Conservation (phyloP, 2,888 invertebrate genomes). For the Panzeria rudis region DNA sequence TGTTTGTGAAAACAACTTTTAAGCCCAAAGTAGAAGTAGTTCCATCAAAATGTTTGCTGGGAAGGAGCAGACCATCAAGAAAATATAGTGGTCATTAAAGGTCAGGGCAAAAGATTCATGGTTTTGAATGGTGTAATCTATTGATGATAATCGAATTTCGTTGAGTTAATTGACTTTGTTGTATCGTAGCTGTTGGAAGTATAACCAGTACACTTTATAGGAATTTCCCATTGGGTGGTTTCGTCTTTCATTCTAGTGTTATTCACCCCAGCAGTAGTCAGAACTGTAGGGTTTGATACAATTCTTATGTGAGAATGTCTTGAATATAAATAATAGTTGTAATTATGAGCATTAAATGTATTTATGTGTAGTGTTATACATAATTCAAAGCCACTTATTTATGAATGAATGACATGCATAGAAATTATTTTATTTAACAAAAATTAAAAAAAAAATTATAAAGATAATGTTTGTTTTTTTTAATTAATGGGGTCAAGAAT, state of each 20-base stretch:
- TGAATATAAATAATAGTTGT: constrained; percentile 36
- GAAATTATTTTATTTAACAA: constrained; percentile 35
- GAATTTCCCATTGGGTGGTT: too few relatives aligned
- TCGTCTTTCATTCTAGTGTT: not conserved
- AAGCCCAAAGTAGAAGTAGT: too few relatives aligned
- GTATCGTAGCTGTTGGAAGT: too few relatives aligned
- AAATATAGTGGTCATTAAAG: too few relatives aligned
- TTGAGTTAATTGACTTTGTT: too few relatives aligned
- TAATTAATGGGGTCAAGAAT: constrained; percentile 68
- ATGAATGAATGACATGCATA: constrained; percentile 40
- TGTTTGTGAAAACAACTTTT: too few relatives aligned
- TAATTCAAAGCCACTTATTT: constrained; percentile 43
- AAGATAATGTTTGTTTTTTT: constrained; percentile 26
- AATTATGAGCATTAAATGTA: constrained; percentile 17
- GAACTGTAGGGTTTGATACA: not conserved
- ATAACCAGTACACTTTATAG: too few relatives aligned
- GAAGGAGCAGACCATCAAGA: too few relatives aligned
- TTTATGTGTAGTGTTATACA: constrained; percentile 35
- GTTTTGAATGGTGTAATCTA: too few relatives aligned
- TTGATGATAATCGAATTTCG: too few relatives aligned
- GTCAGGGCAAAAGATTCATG: too few relatives aligned
- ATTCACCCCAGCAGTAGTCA: not conserved
- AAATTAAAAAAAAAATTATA: constrained; percentile 20
- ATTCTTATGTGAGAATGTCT: not conserved
- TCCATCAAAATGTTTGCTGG: too few relatives aligned